Conservation (phyloP, 2,113 vertebrate species). For the Tauraco erythrolophus region DNA sequence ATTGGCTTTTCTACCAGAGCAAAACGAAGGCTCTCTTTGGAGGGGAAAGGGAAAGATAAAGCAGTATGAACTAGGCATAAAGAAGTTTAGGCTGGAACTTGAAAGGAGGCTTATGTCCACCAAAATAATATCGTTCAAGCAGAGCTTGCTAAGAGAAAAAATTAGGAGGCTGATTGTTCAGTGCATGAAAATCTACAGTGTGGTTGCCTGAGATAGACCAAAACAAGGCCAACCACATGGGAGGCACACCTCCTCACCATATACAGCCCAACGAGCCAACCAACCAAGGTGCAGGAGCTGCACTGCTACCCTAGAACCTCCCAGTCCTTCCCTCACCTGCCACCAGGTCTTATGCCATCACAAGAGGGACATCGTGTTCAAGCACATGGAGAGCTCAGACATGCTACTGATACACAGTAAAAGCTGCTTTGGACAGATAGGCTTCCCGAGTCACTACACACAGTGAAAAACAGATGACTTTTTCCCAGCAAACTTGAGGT, state of each 20-base stretch:
- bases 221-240: background rate
- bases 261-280: background rate
- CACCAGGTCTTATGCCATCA: background rate
- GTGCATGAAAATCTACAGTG: background rate
- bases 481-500: background rate
- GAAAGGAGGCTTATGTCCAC: background rate
- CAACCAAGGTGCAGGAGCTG: background rate
- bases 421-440: background rate
- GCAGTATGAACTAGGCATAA: background rate
- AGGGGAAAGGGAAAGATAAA: background rate
- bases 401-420: accelerated
- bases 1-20: background rate
- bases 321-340: background rate
- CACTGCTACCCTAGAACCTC: background rate
- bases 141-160: background rate
- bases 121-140: background rate
- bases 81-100: background rate
- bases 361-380: background rate
- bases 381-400: background rate
- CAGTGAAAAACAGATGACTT: background rate
- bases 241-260: background rate
- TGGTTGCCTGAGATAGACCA: background rate
- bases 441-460: background rate
- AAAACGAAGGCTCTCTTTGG: background rate
- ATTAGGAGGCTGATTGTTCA: background rate